Percentiles rank a stretch among this genome's conserved stretches.
These are phyloP conservation scores for Rachycentron canadum DNA, from an alignment of 2,797 vertebrate species.

Conservation along the genomic window DNA sequence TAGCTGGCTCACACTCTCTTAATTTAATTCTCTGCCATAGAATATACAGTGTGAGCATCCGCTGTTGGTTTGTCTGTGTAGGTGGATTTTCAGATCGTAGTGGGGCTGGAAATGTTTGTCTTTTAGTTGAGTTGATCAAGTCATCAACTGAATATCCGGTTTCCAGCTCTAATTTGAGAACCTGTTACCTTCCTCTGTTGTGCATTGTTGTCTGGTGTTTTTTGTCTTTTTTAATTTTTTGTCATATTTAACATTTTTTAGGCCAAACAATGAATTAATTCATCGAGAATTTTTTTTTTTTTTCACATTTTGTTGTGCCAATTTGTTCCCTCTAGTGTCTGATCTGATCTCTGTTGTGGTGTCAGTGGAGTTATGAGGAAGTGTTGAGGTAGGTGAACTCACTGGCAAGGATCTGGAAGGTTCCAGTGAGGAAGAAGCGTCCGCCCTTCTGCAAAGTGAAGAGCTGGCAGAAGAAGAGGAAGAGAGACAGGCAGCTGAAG, in stretches of 20 bases:
- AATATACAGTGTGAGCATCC: slow-evolving; percentile 29
- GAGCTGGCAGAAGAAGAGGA: slow-evolving; percentile 99
- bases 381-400: slow-evolving; percentile 72
- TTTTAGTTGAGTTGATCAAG: neutral
- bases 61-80: neutral
- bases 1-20: slow-evolving; percentile 45
- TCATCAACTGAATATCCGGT: neutral
- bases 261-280: neutral
- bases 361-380: neutral
- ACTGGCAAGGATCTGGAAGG: slow-evolving; percentile 97
- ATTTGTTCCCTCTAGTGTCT: neutral
- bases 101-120: neutral
- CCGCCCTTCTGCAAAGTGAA: slow-evolving; percentile 98
- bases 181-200: neutral
- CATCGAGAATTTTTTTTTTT: too few species aligned
- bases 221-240: too few species aligned
- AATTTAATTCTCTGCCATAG: slow-evolving; percentile 59
- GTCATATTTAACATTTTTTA: neutral
- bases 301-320: too few species aligned
- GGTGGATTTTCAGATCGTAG: slow-evolving; percentile 13
- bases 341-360: neutral
- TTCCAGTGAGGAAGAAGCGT: slow-evolving; percentile 95
- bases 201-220: neutral
- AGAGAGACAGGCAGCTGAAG: slow-evolving; percentile 95
- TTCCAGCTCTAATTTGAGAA: neutral